Percentiles rank a stretch among this genome's conserved stretches.
phyloP scores from a whole-genome alignment of 2,888 invertebrate species.

The Agriopis leucophaearia region DNA sequence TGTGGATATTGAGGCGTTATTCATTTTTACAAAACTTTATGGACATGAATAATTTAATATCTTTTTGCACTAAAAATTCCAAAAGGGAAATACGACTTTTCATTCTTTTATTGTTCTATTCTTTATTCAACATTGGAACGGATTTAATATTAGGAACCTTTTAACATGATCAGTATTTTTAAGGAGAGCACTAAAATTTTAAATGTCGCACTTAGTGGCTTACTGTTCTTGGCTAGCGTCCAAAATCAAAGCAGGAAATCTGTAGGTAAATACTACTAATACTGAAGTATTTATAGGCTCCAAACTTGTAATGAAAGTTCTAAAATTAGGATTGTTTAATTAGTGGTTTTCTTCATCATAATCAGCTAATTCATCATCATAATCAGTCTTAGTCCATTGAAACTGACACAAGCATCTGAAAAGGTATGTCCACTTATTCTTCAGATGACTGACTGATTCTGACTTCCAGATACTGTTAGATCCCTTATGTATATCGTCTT shows the following conservation, averaged over 20 bases:
- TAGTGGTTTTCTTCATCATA: background rate
- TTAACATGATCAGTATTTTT: constrained; percentile 54
- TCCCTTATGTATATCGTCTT: too few species aligned
- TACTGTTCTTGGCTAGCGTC: constrained; percentile 34
- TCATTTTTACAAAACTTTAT: background rate
- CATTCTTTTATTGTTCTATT: background rate
- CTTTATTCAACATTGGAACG: constrained; percentile 5
- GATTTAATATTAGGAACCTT: constrained; percentile 42
- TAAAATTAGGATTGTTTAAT: background rate
- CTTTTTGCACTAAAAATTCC: background rate
- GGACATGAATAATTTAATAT: background rate
- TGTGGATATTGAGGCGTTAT: background rate
- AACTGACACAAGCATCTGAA: too few species aligned
- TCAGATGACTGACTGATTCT: too few species aligned
- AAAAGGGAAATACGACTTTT: background rate
- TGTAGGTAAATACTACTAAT: constrained; percentile 39
- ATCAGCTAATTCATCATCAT: too few species aligned
- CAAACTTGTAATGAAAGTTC: background rate
- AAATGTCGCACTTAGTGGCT: constrained; percentile 42
- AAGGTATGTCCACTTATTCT: too few species aligned
- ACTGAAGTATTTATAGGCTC: constrained; percentile 9
- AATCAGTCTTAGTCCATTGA: too few species aligned
- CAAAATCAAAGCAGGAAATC: constrained; percentile 40
- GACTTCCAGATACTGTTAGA: too few species aligned
- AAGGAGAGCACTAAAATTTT: constrained; percentile 48